Evolutionary conservation across 2,797 vertebrate genomes (phyloP), one percentile per base, ranked within the genome.

Genomic region (Crenuchus spilurus): DNA sequence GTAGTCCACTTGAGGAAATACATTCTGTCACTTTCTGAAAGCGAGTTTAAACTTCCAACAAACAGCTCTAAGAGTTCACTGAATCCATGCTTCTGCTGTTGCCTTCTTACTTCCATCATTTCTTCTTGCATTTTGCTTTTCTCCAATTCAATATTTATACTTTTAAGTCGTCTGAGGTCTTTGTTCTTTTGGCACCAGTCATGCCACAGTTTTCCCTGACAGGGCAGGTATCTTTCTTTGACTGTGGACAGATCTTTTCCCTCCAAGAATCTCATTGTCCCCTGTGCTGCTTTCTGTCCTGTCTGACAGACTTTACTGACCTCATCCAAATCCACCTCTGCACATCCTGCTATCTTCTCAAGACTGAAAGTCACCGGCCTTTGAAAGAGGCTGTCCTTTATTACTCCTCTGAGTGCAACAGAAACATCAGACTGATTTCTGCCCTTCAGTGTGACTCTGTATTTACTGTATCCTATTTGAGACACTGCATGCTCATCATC

Each of bases 1-100:
- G 80, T 82, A 57, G 91, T 57, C 92, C 91, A 91, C 0, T 91
- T 87, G 7, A 92, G 82, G 65, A 92, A 92, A 48, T 88, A 90
- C 30, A 81, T 77, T 69, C 83, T 89, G 28, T 37, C 67, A 0
- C 70, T 65, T 4, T 10, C 55, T 64, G 78, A 73, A 48, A 80
- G 4, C 2, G 37, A 28, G 0, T 72, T 58, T 0, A 90, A 73
- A 75, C 83, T 80, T 18, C 22, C 0, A 6, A 93, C 75, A 64
- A 90, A 30, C 0, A 67, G 64, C 1, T 0, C 16, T 82, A 91
- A 90, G 30, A 91, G 70, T 0, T 18, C 0, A 33, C 86, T 91
- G 28, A 87, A 75, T 1, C 84, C 82, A 52, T 76, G 80, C 0
- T 80, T 83, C 70, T n/a, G 79, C 20, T 92, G 92, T 20, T 67